phyloP scores from a whole-genome alignment of 2,888 invertebrate species.

The Drosophila mulleri region DNA sequence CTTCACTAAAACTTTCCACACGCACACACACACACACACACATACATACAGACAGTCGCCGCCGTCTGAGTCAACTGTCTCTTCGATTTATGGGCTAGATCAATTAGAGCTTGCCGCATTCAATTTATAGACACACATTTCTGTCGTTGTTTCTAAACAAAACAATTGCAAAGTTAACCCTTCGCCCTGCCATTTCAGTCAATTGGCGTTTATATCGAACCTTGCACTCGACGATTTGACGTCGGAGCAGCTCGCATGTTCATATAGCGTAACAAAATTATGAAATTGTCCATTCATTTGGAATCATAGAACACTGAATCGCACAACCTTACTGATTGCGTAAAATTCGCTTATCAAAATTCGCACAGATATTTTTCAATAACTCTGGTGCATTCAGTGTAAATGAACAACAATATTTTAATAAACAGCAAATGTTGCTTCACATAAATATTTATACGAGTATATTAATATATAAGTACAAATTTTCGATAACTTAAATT shows the following conservation, averaged over 20 bases:
- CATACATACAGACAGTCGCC: neutral
- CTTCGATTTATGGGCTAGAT: slow-evolving; percentile 15
- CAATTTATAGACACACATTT: slow-evolving; percentile 44
- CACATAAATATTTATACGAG: slow-evolving; percentile 6
- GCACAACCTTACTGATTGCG: slow-evolving; percentile 60
- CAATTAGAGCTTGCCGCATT: slow-evolving; percentile 39
- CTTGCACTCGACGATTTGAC: slow-evolving; percentile 41
- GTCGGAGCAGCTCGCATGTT: neutral
- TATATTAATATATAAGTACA: slow-evolving; percentile 28
- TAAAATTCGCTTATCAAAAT: slow-evolving; percentile 61
- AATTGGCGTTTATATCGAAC: slow-evolving; percentile 55
- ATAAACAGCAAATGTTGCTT: slow-evolving; percentile 29
- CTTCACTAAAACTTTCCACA: slow-evolving; percentile 54
- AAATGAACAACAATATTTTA: slow-evolving; percentile 39
- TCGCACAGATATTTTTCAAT: slow-evolving; percentile 5
- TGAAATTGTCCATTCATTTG: slow-evolving; percentile 43
- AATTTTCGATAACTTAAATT: slow-evolving; percentile 16
- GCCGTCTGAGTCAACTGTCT: too few relatives aligned
- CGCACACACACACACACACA: neutral
- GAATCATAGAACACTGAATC: too few relatives aligned
- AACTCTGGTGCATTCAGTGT: neutral
- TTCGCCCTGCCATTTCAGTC: slow-evolving; percentile 45
- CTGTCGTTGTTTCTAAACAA: slow-evolving; percentile 20
- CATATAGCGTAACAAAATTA: slow-evolving; percentile 21
- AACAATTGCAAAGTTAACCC: slow-evolving; percentile 38